Conservation (phyloP, 2,888 invertebrate genomes). For the Selenia dentaria region DNA sequence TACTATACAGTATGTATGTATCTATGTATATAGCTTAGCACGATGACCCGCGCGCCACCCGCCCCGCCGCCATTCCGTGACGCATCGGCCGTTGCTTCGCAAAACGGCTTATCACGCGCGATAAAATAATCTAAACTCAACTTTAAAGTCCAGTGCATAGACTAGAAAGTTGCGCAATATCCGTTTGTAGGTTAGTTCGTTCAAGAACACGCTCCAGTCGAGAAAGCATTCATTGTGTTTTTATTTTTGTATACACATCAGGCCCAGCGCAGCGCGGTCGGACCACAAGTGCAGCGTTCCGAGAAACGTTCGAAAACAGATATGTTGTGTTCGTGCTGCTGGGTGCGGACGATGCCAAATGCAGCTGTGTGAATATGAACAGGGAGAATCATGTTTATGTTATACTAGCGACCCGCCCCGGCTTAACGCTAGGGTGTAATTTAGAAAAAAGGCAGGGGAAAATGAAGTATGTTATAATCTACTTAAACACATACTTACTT, state of each 20-base stretch:
- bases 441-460: no score
- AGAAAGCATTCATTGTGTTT: constrained; percentile 76
- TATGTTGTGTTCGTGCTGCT: constrained; percentile 34
- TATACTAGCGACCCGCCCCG: no score
- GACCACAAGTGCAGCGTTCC: constrained; percentile 73
- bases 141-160: constrained; percentile 35
- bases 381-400: no score
- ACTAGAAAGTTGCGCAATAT: constrained; percentile 32
- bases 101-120: constrained; percentile 49
- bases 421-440: no score
- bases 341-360: constrained; percentile 46
- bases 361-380: constrained; percentile 49
- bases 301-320: constrained; percentile 66
- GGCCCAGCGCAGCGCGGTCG: constrained; percentile 44
- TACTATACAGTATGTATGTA: constrained; percentile 44
- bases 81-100: constrained; percentile 53
- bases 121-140: constrained; percentile 33
- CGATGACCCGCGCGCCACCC: constrained; percentile 73
- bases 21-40: constrained; percentile 57
- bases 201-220: constrained; percentile 39
- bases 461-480: no score
- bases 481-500: no score
- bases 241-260: constrained; percentile 66
- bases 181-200: constrained; percentile 44
- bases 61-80: constrained; percentile 67